A percentile compares a stretch with the other conserved stretches of the same genome.
phyloP scores from a whole-genome alignment of 2,888 invertebrate genomes.

The Helobdella robusta region DNA sequence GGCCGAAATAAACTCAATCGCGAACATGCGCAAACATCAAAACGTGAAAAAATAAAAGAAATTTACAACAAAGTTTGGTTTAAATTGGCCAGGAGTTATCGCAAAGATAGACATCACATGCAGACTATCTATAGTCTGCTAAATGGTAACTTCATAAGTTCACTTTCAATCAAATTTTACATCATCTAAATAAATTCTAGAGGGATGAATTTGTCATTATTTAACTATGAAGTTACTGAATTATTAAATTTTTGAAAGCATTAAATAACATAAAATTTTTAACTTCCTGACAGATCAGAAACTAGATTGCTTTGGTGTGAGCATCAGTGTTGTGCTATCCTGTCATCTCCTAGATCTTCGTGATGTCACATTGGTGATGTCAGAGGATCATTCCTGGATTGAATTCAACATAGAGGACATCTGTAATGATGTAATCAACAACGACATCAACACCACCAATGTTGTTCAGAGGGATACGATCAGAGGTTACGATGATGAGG shows the following conservation, averaged over 20 bases:
- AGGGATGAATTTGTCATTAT: not conserved
- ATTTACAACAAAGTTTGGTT: constrained; percentile 6
- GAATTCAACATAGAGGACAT: not conserved
- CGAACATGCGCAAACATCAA: not conserved
- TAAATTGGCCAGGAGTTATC: constrained; percentile 9
- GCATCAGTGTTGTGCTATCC: not conserved
- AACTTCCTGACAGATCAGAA: not conserved
- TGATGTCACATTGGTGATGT: constrained; percentile 15
- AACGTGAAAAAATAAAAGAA: not conserved
- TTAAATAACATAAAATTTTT: not conserved
- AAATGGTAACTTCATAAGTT: not conserved
- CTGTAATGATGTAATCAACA: too few species aligned
- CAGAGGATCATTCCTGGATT: constrained; percentile 20
- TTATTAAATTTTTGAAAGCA: not conserved
- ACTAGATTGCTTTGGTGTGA: constrained; percentile 17
- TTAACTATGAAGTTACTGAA: not conserved
- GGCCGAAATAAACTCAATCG: too few species aligned
- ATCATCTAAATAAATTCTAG: not conserved
- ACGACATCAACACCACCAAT: too few species aligned
- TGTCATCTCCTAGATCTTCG: constrained; percentile 1
- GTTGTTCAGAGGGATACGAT: too few species aligned
- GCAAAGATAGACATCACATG: constrained; percentile 17
- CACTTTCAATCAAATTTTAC: not conserved
- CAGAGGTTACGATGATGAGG: not conserved
- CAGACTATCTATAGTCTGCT: constrained; percentile 16